Conservation (phyloP, 2,113 vertebrate genomes). For the Cryptomyrus ogoouensis region DNA sequence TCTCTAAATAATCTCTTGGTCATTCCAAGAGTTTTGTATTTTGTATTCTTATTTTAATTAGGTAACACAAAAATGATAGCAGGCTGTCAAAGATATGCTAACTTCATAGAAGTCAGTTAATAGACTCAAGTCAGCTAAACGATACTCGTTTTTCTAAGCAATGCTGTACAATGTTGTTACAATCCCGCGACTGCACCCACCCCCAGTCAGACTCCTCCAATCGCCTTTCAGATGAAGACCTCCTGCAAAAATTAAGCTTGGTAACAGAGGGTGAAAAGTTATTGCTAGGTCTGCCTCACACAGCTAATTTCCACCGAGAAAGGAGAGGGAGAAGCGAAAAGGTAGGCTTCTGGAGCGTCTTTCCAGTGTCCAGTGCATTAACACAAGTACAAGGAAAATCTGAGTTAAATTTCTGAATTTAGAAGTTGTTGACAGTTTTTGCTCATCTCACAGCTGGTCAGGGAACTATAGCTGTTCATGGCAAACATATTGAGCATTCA, state of each 20-base stretch:
- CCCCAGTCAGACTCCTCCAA: slow-evolving; percentile 45
- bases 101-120: background rate
- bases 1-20: background rate
- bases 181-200: slow-evolving; percentile 29
- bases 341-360: background rate
- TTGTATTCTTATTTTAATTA: background rate
- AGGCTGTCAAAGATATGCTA: background rate
- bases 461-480: background rate
- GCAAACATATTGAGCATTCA: background rate
- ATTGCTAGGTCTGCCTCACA: slow-evolving; percentile 12
- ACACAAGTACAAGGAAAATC: background rate
- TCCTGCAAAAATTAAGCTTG: slow-evolving; percentile 46
- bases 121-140: background rate
- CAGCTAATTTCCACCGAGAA: background rate
- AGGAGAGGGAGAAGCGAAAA: slow-evolving; percentile 16
- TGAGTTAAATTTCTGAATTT: background rate
- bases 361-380: background rate
- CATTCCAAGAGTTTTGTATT: background rate
- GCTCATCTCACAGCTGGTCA: background rate
- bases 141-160: background rate
- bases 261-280: slow-evolving; percentile 31
- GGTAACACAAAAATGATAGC: background rate
- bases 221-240: slow-evolving; percentile 36
- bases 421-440: background rate
- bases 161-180: slow-evolving; percentile 27